phyloP scores from a whole-genome alignment of 2,113 vertebrate species.

The Sceloporus undulatus region DNA sequence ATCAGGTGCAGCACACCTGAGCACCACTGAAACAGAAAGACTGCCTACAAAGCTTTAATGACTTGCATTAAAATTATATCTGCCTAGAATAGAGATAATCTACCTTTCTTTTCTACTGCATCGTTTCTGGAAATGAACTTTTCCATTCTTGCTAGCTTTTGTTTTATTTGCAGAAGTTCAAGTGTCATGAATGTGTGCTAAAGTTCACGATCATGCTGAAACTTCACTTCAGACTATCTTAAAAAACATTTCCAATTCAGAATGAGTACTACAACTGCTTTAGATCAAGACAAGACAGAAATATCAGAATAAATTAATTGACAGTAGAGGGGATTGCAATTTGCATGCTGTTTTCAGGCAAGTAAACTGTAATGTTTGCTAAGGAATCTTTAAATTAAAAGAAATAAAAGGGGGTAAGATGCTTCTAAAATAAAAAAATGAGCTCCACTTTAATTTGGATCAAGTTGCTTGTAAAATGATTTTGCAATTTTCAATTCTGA shows the following conservation, averaged over 20 bases:
- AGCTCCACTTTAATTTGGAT: constrained; percentile 2
- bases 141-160: neutral
- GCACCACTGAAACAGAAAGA: neutral
- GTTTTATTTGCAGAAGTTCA: neutral
- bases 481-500: neutral
- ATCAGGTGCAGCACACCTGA: too few relatives aligned
- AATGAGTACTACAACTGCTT: constrained; percentile 6
- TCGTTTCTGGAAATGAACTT: neutral
- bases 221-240: neutral
- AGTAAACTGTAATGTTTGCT: neutral
- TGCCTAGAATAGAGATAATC: neutral
- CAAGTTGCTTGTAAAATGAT: constrained; percentile 1
- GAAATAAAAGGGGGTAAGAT: neutral
- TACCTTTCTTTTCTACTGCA: neutral
- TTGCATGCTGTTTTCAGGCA: constrained; percentile 21
- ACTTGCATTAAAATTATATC: neutral
- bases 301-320: constrained; percentile 17
- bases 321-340: neutral
- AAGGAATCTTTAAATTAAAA: constrained; percentile 5
- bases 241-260: neutral
- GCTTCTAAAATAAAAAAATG: neutral
- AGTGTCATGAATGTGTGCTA: neutral
- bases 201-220: neutral
- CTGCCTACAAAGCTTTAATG: neutral
- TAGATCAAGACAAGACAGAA: constrained; percentile 2